Evolutionary conservation across 2,797 vertebrate species (phyloP).

Genomic region (Zalophus californianus): DNA sequence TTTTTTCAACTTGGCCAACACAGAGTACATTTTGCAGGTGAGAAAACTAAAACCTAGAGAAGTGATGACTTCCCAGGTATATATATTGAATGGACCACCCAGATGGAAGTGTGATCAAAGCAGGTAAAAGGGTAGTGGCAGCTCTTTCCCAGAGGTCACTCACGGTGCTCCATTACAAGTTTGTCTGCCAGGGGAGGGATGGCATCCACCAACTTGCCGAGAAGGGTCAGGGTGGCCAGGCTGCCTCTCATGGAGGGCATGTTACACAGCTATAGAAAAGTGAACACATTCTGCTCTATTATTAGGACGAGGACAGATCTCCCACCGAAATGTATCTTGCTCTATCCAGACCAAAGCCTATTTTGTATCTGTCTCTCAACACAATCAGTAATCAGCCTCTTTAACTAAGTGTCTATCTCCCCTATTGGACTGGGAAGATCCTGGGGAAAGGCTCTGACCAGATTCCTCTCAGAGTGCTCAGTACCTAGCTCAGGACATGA

Average conservation of each 20-base stretch:
- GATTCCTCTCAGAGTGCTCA: neutral
- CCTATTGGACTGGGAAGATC: neutral
- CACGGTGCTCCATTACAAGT: conserved; percentile 92
- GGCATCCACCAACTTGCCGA: conserved; percentile 93
- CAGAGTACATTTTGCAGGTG: neutral
- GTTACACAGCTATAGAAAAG: conserved; percentile 89
- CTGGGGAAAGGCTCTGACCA: neutral
- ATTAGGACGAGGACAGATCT: neutral
- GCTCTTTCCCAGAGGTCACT: conserved; percentile 75
- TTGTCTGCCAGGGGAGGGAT: conserved; percentile 89
- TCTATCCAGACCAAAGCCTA: neutral
- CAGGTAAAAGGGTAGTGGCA: neutral
- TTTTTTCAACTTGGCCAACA: conserved; percentile 40
- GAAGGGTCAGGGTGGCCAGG: conserved; percentile 90
- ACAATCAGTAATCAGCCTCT: neutral
- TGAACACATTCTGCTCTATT: neutral
- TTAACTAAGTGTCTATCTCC: neutral
- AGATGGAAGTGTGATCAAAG: neutral
- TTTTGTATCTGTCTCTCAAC: neutral
- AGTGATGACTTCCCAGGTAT: neutral
- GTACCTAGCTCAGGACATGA: neutral
- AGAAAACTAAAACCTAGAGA: neutral
- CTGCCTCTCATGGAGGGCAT: conserved; percentile 87
- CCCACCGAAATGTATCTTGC: neutral
- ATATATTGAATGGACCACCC: neutral